Percentiles rank a stretch among this genome's conserved stretches.
Evolutionary conservation across 2,888 invertebrate species (phyloP).

Genomic region (Caenorhabditis zanzibari): DNA sequence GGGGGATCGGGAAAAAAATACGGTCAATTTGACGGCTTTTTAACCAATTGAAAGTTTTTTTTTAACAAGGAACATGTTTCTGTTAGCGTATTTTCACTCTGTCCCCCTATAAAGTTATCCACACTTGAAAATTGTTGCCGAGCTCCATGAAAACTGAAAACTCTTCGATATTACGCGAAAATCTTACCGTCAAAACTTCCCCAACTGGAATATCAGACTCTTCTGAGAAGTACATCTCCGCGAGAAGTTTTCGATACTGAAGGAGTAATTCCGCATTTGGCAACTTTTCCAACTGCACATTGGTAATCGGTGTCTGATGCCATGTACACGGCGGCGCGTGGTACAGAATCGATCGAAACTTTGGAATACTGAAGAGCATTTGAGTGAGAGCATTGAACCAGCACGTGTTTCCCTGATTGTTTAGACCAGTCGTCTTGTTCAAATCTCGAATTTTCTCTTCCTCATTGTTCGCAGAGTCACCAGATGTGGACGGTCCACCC

Average conservation of each 20-base stretch:
- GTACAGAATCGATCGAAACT: conserved; percentile 43
- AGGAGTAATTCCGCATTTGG: conserved; percentile 30
- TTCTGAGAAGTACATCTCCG: conserved; percentile 56
- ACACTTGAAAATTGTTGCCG: no score
- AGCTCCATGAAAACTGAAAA: not conserved
- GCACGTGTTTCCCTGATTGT: conserved; percentile 70
- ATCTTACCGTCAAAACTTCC: not conserved
- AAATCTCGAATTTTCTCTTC: conserved; percentile 19
- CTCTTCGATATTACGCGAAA: not conserved
- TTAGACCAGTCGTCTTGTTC: conserved; percentile 52
- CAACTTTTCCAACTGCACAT: not conserved
- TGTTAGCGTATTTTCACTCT: no score
- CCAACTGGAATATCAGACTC: conserved; percentile 26
- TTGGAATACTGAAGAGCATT: conserved; percentile 49
- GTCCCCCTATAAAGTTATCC: no score
- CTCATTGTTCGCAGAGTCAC: not conserved
- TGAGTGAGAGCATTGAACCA: conserved; percentile 70
- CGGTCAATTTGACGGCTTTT: no score
- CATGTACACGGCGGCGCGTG: conserved; percentile 20
- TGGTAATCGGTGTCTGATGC: conserved; percentile 2
- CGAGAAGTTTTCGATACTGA: conserved; percentile 47
- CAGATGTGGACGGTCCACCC: not conserved
- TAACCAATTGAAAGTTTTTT: no score
- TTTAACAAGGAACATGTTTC: no score
- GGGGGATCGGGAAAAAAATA: no score